Conservation (phyloP, 1,140 invertebrate species). For the Bombus soroeensis region DNA sequence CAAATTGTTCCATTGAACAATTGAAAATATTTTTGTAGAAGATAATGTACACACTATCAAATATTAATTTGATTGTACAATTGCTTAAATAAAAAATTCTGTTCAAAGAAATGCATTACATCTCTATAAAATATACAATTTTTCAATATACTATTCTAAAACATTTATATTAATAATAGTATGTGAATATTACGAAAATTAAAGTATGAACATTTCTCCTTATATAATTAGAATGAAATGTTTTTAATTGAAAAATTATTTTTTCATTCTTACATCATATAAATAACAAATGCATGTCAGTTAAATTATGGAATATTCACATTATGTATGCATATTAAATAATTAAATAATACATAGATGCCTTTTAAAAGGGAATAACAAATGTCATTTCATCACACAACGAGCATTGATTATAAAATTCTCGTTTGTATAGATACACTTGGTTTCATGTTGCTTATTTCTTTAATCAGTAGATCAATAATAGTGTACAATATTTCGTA, state of each 20-base stretch:
- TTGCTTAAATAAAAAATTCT: neutral
- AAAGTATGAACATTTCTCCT: neutral
- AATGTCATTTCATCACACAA: constrained; percentile 16
- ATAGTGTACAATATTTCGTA: constrained; percentile 11
- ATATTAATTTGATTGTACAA: neutral
- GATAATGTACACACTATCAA: neutral
- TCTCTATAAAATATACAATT: neutral
- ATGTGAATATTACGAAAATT: constrained; percentile 1
- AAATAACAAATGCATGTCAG: constrained; percentile 28
- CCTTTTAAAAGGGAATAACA: constrained; percentile 35
- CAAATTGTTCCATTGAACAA: neutral
- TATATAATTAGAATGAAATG: constrained; percentile 7
- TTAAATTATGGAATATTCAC: neutral
- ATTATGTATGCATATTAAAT: constrained; percentile 2
- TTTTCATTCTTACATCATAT: neutral
- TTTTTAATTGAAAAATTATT: neutral
- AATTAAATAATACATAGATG: constrained; percentile 10
- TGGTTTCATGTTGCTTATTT: constrained; percentile 14
- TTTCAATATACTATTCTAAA: neutral
- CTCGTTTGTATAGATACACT: constrained; percentile 10
- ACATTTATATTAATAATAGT: neutral
- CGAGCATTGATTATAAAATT: constrained; percentile 36
- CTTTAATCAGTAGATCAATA: neutral
- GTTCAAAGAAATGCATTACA: constrained; percentile 18
- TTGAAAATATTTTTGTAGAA: neutral